These are phyloP conservation scores for Athalia rosae DNA, from an alignment of 2,888 invertebrate species.

Conservation along the genomic window DNA sequence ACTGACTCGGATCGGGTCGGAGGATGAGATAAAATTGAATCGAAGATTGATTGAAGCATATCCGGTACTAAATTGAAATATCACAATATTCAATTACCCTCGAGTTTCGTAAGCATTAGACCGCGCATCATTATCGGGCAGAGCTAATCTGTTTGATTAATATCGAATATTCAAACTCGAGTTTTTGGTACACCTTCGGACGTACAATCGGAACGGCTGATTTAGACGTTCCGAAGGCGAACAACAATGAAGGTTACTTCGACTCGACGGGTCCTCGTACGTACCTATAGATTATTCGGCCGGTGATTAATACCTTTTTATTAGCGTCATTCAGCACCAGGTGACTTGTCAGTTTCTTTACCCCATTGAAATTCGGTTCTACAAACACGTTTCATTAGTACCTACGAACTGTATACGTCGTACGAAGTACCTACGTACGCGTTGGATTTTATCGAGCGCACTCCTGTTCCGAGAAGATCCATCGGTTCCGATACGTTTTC, in stretches of 20 bases:
- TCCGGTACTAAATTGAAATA: background rate
- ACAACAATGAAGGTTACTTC: constrained; percentile 25
- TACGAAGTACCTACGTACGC: constrained; percentile 8
- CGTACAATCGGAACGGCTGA: constrained; percentile 12
- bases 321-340: constrained; percentile 41
- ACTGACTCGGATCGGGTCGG: background rate
- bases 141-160: constrained; percentile 31
- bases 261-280: background rate
- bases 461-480: constrained; percentile 8
- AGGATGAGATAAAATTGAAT: background rate
- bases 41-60: background rate
- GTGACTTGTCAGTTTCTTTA: constrained; percentile 42
- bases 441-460: background rate
- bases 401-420: too few species aligned
- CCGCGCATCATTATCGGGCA: background rate
- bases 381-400: too few species aligned
- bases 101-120: background rate
- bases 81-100: constrained; percentile 27
- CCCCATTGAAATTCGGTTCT: background rate
- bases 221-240: constrained; percentile 32
- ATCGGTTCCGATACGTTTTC: background rate
- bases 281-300: constrained; percentile 35
- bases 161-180: background rate
- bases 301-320: constrained; percentile 47
- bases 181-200: background rate